Evolutionary conservation across 2,113 vertebrate species (phyloP).

Genomic region (Boulengeromyrus knoepffleri): DNA sequence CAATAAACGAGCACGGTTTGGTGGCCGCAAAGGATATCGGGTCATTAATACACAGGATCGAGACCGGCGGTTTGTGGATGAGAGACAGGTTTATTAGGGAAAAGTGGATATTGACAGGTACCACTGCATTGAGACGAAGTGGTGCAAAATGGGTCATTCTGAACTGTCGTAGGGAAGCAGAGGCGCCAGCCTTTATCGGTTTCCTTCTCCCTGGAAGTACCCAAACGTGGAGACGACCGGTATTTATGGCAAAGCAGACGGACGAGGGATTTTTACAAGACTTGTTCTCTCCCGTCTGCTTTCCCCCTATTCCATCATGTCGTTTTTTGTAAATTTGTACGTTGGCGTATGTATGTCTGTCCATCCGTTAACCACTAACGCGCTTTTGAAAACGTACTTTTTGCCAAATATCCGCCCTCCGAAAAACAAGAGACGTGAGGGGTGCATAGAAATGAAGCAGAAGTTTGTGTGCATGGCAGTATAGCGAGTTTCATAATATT

Average conservation of each 20-base stretch:
- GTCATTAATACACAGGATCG: not conserved
- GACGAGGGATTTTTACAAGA: not conserved
- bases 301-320: not conserved
- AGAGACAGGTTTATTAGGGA: not conserved
- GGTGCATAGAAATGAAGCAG: not conserved
- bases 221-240: not conserved
- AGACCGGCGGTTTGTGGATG: not conserved
- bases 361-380: not conserved
- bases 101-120: not conserved
- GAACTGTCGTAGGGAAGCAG: not conserved
- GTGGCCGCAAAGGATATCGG: not conserved
- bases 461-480: not conserved
- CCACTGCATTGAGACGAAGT: not conserved
- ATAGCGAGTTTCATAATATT: conserved; percentile 19
- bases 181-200: not conserved
- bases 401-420: not conserved
- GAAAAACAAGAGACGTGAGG: not conserved
- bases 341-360: not conserved
- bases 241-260: not conserved
- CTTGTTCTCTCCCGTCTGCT: not conserved
- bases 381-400: not conserved
- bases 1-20: not conserved
- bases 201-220: not conserved
- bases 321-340: not conserved
- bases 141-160: not conserved